These are phyloP conservation scores for Limnephilus lunatus DNA, from an alignment of 2,888 invertebrate species.

Conservation along the genomic window DNA sequence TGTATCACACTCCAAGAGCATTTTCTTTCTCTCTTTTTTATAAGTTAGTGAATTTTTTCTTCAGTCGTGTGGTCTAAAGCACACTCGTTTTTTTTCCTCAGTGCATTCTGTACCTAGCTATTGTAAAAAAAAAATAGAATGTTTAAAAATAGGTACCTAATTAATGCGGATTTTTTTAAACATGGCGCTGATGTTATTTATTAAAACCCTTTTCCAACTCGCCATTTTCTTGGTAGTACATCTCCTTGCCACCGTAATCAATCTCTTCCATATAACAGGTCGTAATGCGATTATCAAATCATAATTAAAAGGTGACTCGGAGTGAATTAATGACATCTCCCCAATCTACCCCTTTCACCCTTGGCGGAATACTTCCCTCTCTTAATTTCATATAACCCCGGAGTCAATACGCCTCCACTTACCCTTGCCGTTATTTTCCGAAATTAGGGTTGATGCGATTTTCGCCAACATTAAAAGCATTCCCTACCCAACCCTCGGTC, in stretches of 20 bases:
- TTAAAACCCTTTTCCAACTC: not conserved
- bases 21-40: too few relatives aligned
- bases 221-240: not conserved
- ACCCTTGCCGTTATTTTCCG: slow-evolving; percentile 51
- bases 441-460: slow-evolving; percentile 66
- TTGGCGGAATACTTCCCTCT: slow-evolving; percentile 62
- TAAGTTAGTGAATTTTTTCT: too few relatives aligned
- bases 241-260: not conserved
- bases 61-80: too few relatives aligned
- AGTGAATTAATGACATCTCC: slow-evolving; percentile 65
- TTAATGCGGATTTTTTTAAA: not conserved
- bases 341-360: slow-evolving; percentile 44
- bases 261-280: slow-evolving; percentile 59
- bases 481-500: slow-evolving; percentile 51
- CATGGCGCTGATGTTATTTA: not conserved
- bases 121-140: too few relatives aligned
- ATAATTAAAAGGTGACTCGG: slow-evolving; percentile 66
- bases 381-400: slow-evolving; percentile 64
- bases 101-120: too few relatives aligned
- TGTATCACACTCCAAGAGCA: too few relatives aligned
- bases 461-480: slow-evolving; percentile 65
- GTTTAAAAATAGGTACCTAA: not conserved
- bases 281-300: slow-evolving; percentile 66
- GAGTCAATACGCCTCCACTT: slow-evolving; percentile 64
- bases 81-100: too few relatives aligned